These are phyloP conservation scores for Peucedramus taeniatus DNA, from an alignment of 2,113 vertebrate species.

Conservation along the genomic window DNA sequence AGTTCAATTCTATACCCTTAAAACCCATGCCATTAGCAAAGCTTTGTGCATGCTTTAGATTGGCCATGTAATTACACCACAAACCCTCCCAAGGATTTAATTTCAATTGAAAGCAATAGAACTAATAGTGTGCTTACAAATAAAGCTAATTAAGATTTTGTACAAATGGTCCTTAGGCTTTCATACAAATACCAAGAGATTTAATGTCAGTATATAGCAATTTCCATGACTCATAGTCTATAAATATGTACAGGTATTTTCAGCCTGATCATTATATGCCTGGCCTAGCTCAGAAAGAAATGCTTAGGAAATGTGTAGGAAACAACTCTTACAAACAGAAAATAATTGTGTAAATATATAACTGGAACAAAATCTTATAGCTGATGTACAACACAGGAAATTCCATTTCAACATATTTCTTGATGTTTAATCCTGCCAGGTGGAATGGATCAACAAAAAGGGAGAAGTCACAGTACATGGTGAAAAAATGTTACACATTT, in stretches of 20 bases:
- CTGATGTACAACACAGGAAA: conserved; percentile 47
- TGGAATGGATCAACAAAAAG: conserved; percentile 48
- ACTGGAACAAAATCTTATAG: conserved; percentile 1
- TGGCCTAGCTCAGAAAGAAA: background rate
- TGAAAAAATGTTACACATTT: conserved; percentile 9
- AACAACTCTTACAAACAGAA: background rate
- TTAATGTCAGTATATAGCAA: background rate
- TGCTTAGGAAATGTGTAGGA: background rate
- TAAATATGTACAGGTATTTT: background rate
- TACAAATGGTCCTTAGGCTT: too few species aligned
- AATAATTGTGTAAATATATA: conserved; percentile 12
- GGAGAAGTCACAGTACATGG: background rate
- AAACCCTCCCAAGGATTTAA: background rate
- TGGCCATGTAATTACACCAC: background rate
- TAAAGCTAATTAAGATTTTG: background rate
- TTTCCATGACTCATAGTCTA: background rate
- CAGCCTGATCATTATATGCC: background rate
- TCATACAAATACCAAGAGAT: background rate
- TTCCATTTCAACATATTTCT: conserved; percentile 45
- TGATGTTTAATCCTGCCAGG: conserved; percentile 46
- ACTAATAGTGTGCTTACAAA: background rate
- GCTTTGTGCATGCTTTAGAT: background rate
- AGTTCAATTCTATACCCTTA: background rate
- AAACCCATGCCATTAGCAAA: background rate
- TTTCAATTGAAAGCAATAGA: background rate